Percentiles rank a stretch among this genome's conserved stretches.
phyloP scores from a whole-genome alignment of 2,888 invertebrate species.

The Tetranychus piercei region DNA sequence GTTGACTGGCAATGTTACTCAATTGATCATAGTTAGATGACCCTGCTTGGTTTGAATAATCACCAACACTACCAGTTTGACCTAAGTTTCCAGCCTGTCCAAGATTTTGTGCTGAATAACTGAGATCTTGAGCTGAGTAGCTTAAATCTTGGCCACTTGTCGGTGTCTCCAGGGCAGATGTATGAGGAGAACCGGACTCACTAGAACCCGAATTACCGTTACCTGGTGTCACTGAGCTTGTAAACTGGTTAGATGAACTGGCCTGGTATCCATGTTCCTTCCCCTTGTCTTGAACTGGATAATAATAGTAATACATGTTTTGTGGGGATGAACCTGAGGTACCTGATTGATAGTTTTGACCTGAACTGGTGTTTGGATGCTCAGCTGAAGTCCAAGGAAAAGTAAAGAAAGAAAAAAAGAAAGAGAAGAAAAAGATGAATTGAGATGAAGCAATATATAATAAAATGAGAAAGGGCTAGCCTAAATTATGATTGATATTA shows the following conservation, averaged over 20 bases:
- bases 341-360: constrained; percentile 8
- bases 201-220: constrained; percentile 17
- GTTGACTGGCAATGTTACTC: constrained; percentile 20
- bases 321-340: constrained; percentile 20
- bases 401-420: neutral
- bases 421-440: neutral
- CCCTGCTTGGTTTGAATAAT: constrained; percentile 15
- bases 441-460: neutral
- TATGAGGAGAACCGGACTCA: constrained; percentile 18
- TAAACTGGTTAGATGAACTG: constrained; percentile 24
- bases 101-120: constrained; percentile 15
- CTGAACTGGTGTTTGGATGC: constrained; percentile 3
- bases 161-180: constrained; percentile 18
- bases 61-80: constrained; percentile 10
- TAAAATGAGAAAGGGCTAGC: neutral
- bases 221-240: constrained; percentile 17
- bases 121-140: constrained; percentile 20
- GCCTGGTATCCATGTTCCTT: constrained; percentile 24
- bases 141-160: constrained; percentile 21
- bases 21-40: constrained; percentile 19
- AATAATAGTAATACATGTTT: constrained; percentile 28
- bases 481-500: neutral
- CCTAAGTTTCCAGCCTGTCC: constrained; percentile 6
- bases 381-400: neutral
- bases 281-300: constrained; percentile 25